These are phyloP conservation scores for Tetragnatha versicolor DNA, from an alignment of 1,140 invertebrate genomes.

Conservation along the genomic window DNA sequence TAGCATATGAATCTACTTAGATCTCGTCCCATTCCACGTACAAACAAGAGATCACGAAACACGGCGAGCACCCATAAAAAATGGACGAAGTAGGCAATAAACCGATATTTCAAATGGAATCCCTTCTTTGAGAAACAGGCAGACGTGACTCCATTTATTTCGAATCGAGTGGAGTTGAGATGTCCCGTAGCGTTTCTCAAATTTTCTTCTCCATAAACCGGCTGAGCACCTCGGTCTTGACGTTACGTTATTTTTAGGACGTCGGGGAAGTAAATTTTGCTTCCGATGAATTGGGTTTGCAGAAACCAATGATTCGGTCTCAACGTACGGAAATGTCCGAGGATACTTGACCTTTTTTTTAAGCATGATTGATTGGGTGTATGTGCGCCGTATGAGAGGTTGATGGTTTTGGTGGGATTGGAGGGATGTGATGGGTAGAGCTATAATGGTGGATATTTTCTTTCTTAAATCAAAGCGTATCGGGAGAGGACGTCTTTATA, in stretches of 20 bases:
- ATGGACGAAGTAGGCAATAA: constrained; percentile 17
- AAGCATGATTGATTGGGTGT: neutral
- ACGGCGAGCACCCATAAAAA: constrained; percentile 12
- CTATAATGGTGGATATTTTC: too few relatives aligned
- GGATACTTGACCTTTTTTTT: neutral
- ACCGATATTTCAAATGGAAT: constrained; percentile 25
- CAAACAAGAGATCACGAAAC: neutral
- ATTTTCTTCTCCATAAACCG: constrained; percentile 33
- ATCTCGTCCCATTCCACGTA: too few relatives aligned
- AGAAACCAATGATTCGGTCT: neutral
- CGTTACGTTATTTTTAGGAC: neutral
- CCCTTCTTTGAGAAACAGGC: neutral
- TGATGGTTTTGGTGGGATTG: neutral
- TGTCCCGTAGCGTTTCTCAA: constrained; percentile 8
- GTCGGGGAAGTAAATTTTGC: neutral
- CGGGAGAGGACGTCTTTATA: too few relatives aligned
- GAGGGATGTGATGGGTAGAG: too few relatives aligned
- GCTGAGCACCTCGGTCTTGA: neutral
- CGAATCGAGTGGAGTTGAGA: neutral
- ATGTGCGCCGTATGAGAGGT: neutral
- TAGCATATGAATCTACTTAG: too few relatives aligned
- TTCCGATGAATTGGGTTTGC: constrained; percentile 21
- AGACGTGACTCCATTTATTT: constrained; percentile 37
- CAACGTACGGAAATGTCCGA: neutral
- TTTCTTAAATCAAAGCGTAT: too few relatives aligned